phyloP scores from a whole-genome alignment of 2,797 vertebrate genomes.

The Garrulus glandarius region DNA sequence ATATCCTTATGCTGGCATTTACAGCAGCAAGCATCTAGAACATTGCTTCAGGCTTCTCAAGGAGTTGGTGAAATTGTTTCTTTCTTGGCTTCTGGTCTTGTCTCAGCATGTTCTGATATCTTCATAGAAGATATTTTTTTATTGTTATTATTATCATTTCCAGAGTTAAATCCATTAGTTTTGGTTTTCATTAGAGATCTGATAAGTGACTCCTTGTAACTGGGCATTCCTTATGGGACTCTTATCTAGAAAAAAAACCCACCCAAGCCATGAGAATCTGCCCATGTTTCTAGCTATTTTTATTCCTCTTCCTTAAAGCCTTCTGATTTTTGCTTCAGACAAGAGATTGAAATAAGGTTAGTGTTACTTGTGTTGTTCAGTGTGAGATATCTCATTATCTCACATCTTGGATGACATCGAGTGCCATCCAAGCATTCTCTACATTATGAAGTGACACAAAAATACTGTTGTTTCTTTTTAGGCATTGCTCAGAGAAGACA shows the following conservation, averaged over 20 bases:
- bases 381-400: background rate
- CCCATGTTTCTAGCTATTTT: background rate
- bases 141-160: background rate
- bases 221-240: background rate
- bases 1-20: background rate
- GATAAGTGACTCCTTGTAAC: background rate
- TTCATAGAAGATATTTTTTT: background rate
- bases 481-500: background rate
- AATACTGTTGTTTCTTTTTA: background rate
- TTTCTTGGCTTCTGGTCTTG: background rate
- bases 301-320: background rate
- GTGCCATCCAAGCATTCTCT: background rate
- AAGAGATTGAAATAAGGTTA: background rate
- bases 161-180: background rate
- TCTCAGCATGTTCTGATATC: background rate
- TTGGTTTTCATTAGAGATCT: background rate
- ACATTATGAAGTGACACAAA: background rate
- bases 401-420: background rate
- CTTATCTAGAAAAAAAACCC: background rate
- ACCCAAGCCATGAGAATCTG: background rate
- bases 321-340: background rate
- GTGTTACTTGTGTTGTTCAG: background rate
- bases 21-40: background rate
- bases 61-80: background rate
- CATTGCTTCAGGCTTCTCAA: background rate